Evolutionary conservation across 1,140 invertebrate genomes (phyloP).

Genomic region (Lepeophtheirus salmonis): DNA sequence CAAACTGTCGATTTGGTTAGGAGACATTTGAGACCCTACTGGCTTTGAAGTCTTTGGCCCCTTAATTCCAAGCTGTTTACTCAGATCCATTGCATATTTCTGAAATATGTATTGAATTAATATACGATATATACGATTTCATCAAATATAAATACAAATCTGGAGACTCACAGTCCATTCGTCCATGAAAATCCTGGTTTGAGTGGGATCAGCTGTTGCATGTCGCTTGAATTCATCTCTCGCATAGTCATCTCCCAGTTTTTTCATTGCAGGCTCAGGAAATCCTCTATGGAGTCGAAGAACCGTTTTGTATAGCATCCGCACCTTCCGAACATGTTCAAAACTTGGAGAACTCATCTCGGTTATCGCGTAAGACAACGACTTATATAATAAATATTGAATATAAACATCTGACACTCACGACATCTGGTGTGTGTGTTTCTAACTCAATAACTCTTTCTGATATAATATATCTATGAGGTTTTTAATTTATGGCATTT

Average conservation of each 20-base stretch:
- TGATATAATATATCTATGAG: no score
- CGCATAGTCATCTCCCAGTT: constrained; percentile 46
- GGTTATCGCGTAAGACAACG: no score
- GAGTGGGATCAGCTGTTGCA: constrained; percentile 47
- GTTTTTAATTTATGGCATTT: no score
- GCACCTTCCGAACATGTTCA: constrained; percentile 43
- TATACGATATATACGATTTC: no score
- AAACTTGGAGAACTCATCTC: constrained; percentile 9
- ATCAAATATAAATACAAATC: no score
- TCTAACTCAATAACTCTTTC: no score
- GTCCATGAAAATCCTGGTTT: constrained; percentile 54
- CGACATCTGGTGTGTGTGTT: no score
- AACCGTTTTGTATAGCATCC: constrained; percentile 67
- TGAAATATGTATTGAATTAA: no score
- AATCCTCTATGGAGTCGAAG: constrained; percentile 61
- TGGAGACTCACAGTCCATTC: constrained; percentile 65
- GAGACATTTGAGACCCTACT: constrained; percentile 40
- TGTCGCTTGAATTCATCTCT: constrained; percentile 71
- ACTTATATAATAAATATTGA: no score
- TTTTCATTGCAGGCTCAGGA: constrained; percentile 44
- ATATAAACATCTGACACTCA: no score
- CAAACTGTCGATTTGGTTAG: constrained; percentile 44
- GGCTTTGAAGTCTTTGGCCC: constrained; percentile 33
- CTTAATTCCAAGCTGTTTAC: constrained; percentile 46
- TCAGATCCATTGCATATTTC: constrained; percentile 51